A percentile compares a stretch with the other conserved stretches of the same genome.
These are phyloP conservation scores for Tragopan temminckii DNA, from an alignment of 2,797 vertebrate genomes.

Conservation along the genomic window DNA sequence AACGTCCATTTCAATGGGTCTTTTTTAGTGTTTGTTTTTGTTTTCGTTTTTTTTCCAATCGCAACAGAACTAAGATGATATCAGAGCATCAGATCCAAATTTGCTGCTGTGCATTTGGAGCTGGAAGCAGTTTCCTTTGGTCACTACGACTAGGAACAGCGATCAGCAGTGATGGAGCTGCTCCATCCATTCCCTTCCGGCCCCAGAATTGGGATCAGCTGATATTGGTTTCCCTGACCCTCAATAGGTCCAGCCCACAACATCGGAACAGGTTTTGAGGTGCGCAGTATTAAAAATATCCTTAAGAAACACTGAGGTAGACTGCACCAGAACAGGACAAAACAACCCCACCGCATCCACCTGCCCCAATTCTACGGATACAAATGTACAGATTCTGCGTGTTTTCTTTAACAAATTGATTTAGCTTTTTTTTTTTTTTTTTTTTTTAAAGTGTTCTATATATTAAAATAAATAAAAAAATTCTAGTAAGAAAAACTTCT, in stretches of 20 bases:
- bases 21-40: not conserved
- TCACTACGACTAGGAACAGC: not conserved
- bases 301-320: slow-evolving; percentile 93
- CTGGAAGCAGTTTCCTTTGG: not conserved
- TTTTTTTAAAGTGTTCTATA: slow-evolving; percentile 87
- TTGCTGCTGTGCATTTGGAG: not conserved
- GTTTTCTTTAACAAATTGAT: slow-evolving; percentile 44
- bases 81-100: not conserved
- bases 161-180: not conserved
- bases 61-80: not conserved
- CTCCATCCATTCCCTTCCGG: slow-evolving; percentile 38
- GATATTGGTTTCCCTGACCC: slow-evolving; percentile 40
- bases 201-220: slow-evolving; percentile 59
- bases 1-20: not conserved
- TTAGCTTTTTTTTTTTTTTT: slow-evolving; percentile 44
- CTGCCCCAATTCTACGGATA: slow-evolving; percentile 73
- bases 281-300: slow-evolving; percentile 79
- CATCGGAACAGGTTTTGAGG: slow-evolving; percentile 68
- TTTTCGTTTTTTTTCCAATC: not conserved
- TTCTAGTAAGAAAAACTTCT: slow-evolving; percentile 88
- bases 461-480: slow-evolving; percentile 94
- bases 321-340: slow-evolving; percentile 87
- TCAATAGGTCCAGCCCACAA: slow-evolving; percentile 63
- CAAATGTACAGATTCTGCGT: slow-evolving; percentile 66
- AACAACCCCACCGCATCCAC: slow-evolving; percentile 71